These are phyloP conservation scores for Cephalopholis sonnerati DNA, from an alignment of 2,113 vertebrate species.

Conservation along the genomic window DNA sequence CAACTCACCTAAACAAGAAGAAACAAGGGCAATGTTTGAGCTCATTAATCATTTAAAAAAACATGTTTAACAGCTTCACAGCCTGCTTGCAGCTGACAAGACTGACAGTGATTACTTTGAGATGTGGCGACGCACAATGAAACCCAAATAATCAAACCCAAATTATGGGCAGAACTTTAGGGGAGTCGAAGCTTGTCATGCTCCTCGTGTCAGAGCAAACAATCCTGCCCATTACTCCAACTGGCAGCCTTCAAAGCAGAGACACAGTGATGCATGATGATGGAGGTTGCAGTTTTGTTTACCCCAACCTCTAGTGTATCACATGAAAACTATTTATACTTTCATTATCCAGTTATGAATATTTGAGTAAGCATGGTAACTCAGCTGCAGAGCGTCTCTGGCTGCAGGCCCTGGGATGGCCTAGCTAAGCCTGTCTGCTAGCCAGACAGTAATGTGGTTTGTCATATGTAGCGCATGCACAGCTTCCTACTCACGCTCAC, in stretches of 20 bases:
- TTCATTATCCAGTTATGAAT: slow-evolving; percentile 82
- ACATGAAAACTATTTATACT: slow-evolving; percentile 79
- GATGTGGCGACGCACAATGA: slow-evolving; percentile 32
- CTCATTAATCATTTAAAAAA: slow-evolving; percentile 57
- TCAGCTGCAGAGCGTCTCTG: slow-evolving; percentile 77
- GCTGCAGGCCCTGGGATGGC: slow-evolving; percentile 80
- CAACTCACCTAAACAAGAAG: slow-evolving; percentile 73
- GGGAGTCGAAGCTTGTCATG: slow-evolving; percentile 30
- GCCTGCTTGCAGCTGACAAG: slow-evolving; percentile 39
- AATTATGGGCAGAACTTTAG: slow-evolving; percentile 40
- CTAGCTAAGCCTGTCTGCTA: slow-evolving; percentile 80
- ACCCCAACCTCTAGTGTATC: slow-evolving; percentile 62
- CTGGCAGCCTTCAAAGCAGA: slow-evolving; percentile 56
- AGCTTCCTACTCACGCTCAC: slow-evolving; percentile 78
- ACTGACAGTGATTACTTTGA: slow-evolving; percentile 52
- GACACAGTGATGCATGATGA: slow-evolving; percentile 59
- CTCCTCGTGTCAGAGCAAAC: slow-evolving; percentile 28
- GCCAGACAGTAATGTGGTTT: slow-evolving; percentile 81
- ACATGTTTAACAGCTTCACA: slow-evolving; percentile 34
- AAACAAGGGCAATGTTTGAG: slow-evolving; percentile 52
- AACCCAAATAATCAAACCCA: slow-evolving; percentile 51
- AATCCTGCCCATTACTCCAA: slow-evolving; percentile 53
- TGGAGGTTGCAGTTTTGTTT: slow-evolving; percentile 71
- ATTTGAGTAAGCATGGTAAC: slow-evolving; percentile 84
- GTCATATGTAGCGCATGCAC: slow-evolving; percentile 85